Evolutionary conservation across 2,113 vertebrate genomes (phyloP), one percentile per base, ranked within the genome.

Genomic region (Isichthys henryi): DNA sequence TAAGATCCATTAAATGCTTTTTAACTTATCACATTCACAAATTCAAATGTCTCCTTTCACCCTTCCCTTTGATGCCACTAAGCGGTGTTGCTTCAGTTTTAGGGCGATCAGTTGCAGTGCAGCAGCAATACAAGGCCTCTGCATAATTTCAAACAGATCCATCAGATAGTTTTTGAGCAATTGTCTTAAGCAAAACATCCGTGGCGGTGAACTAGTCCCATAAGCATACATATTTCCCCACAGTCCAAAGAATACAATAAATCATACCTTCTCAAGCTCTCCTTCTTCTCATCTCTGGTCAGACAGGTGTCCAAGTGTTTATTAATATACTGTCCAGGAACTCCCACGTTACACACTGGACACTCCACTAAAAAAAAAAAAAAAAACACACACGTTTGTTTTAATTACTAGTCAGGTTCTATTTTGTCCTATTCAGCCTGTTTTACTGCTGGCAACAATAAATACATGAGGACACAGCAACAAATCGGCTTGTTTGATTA

Each of bases 241-340:
- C 8, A 62, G 58, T 27, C 9, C n/a, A 70, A 70, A 27, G 62
- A 70, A 70, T 31, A 70, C 62, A 70, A 58, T 46, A 46, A 49
- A 48, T 7, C 45, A 0, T 94, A 99, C 98, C 98, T 99, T 88
- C 98, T 94, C 19, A 99, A 95, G 92, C 97, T 96, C 52, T 98
- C 97, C 90, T 96, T 98, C 93, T 99, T 99, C 92, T 97, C 96
- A 0, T 93, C 97, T 3, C 97, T 95, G 53, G 46, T 92, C 87
- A 99, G 94, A 92, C 98, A 99, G 49, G 91, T 93, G 88, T 99
- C 98, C 90, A 99, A 93, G 89, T 99, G 98, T 83, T 96, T 96
- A 93, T 99, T 99, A 92, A 99, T 97, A 0, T 96, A 96, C 1
- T 96, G 93, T 92, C 97, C 94, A 2, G 95, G 89, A 92, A 99